Evolutionary conservation across 2,888 invertebrate genomes (phyloP), one percentile per base, ranked within the genome.

Genomic region (Serripes groenlandicus): DNA sequence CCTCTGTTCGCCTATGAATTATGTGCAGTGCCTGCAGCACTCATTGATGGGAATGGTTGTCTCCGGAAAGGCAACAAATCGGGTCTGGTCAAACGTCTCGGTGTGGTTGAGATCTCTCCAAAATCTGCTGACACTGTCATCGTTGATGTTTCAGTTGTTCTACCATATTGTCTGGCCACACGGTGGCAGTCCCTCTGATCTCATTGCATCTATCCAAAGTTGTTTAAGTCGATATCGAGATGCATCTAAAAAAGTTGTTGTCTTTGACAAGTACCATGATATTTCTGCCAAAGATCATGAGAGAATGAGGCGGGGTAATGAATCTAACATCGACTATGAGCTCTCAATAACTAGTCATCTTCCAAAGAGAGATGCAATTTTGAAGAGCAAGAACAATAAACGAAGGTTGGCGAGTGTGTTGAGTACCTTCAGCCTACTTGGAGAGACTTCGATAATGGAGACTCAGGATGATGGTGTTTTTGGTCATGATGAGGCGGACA

Each of bases 311-410:
- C 56, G 68, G 23, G 66, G 75, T 34, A 54, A 75, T 69, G 79
- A 75, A 34, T 30, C 32, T 37, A 58, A 21, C 1, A 52, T 75
- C 56, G 64, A 71, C 37, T 74, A 73, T 23, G 37, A 74, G n/a
- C 21, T 75, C 56, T 68, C 68, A 32, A 34, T 75, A 18, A 56
- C 75, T 37, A 75, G 69, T 75, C 75, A 23, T 54, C 58, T 75
- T 37, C 75, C 75, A 5, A 75, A 75, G 34, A 52, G 69, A 54
- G 68, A 42, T 68, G 28, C 58, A n/a, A 60, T 71, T 49, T 26
- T 70, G 70, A 77, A 77, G 58, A 77, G 71, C 77, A 77, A 77
- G n/a, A n/a, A n/a, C n/a, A n/a, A n/a, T n/a, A n/a, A n/a, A n/a
- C n/a, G n/a, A n/a, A n/a, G n/a, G n/a, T n/a, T n/a, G n/a, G n/a